Base-by-base conservation (phyloP, 2,797 vertebrate genomes). In the Malurus leucopterus region DNA sequence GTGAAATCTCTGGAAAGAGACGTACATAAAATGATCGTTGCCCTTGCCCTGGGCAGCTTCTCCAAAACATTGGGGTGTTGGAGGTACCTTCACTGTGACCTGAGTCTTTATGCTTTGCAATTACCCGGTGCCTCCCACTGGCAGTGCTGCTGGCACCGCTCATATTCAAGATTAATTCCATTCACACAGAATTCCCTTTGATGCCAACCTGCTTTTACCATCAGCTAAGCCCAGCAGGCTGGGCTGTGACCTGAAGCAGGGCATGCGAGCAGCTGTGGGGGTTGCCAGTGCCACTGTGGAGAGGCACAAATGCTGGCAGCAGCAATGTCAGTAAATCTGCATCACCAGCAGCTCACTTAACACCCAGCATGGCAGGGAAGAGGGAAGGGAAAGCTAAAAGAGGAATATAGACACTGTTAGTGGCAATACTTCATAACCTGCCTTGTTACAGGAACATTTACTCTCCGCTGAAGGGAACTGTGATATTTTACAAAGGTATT, bases 221-320 rank as follows among this genome's bases (percentile, higher is more conserved):
- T 55, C 38, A 85, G 61, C 61, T 24, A 53, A 67, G 57, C 44
- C 51, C 30, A 27, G 63, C 64, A 68, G 59, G 59, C 49, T n/a
- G 87, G 68, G 85, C 84, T 76, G 78, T 76, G 84, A 51, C 51
- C 32, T 0, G 21, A 38, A 75, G 68, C 36, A 47, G 50, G 40
- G 36, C 2, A 2, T 15, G n/a, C 0, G 0, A 51, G 47, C 2
- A 1, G 8, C 71, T 62, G 24, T 1, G 3, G 43, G 29, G 4
- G 41, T 92, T 64, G 65, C 53, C 38, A 21, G 55, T 0, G 0
- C 75, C 0, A 0, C 40, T 0, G 0, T 15, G 72, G 32, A 73
- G 72, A 36, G 65, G 38, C 58, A 57, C 7, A 9, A 40, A 36
- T 19, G 47, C 44, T 16, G 23, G 65, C 69, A 57, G 81, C 27